Evolutionary conservation across 1,140 invertebrate genomes (phyloP).

Genomic region (Drosophila eugracilis): DNA sequence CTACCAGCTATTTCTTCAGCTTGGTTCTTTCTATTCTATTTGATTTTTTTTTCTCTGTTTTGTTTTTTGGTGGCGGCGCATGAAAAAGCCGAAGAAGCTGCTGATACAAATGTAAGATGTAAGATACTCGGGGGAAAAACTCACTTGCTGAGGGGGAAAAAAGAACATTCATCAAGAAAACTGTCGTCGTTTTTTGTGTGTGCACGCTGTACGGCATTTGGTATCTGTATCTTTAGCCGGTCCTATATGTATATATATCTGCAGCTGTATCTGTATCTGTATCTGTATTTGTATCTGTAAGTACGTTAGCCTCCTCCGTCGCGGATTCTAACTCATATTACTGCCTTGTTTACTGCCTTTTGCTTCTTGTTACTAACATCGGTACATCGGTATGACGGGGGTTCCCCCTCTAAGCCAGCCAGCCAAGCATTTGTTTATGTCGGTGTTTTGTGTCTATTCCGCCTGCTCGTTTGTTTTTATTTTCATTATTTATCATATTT

Average conservation of each 20-base stretch:
- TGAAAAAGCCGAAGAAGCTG: slow-evolving; percentile 42
- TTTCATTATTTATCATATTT: slow-evolving; percentile 67
- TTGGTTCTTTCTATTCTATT: slow-evolving; percentile 18
- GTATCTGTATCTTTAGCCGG: slow-evolving; percentile 45
- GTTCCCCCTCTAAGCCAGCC: slow-evolving; percentile 1
- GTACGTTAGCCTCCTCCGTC: slow-evolving; percentile 67
- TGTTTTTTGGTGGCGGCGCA: slow-evolving; percentile 54
- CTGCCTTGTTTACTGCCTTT: slow-evolving; percentile 35
- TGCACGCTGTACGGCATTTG: slow-evolving; percentile 9
- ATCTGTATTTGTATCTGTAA: slow-evolving; percentile 20
- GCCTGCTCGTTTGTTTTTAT: slow-evolving; percentile 37
- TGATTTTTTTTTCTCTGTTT: slow-evolving; percentile 39
- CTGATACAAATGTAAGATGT: slow-evolving; percentile 61
- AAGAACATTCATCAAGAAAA: slow-evolving; percentile 82
- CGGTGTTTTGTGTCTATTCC: slow-evolving; percentile 45
- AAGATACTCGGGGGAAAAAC: slow-evolving; percentile 64
- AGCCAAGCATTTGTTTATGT: slow-evolving; percentile 51
- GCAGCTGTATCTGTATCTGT: slow-evolving; percentile 23
- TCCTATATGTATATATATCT: not conserved
- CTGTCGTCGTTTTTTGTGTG: slow-evolving; percentile 71
- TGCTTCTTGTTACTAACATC: slow-evolving; percentile 40
- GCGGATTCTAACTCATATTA: slow-evolving; percentile 71
- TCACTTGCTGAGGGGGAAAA: slow-evolving; percentile 49
- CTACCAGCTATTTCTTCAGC: slow-evolving; percentile 19
- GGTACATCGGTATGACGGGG: not conserved